These are phyloP conservation scores for Homarus gammarus DNA, from an alignment of 2,888 invertebrate genomes.

Conservation along the genomic window DNA sequence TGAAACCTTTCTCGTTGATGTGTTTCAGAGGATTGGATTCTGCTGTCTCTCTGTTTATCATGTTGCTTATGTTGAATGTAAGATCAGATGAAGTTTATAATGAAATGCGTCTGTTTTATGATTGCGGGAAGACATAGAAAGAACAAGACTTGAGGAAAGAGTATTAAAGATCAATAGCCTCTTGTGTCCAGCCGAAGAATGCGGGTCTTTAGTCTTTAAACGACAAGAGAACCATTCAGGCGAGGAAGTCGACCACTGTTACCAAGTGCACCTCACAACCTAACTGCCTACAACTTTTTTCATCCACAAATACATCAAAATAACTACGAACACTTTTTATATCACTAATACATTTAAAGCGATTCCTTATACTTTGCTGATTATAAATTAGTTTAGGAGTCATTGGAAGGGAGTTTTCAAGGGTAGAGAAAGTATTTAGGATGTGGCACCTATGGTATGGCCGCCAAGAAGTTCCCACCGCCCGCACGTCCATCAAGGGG, in stretches of 20 bases:
- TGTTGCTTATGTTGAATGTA: no score
- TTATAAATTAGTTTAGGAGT: no score
- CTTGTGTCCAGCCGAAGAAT: conserved; percentile 59
- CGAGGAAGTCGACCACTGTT: neutral
- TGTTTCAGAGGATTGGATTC: neutral
- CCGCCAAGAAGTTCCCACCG: conserved; percentile 26
- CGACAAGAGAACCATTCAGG: conserved; percentile 45
- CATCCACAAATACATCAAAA: no score
- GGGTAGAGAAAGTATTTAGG: neutral
- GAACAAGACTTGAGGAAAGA: neutral
- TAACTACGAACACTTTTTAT: no score
- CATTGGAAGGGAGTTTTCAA: no score
- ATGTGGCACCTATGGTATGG: neutral
- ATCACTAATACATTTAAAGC: no score
- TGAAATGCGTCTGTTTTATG: neutral
- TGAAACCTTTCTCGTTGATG: neutral
- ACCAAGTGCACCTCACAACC: neutral
- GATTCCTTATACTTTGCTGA: no score
- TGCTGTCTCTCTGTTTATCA: neutral
- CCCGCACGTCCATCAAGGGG: conserved; percentile 9
- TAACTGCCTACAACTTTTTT: neutral
- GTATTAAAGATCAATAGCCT: conserved; percentile 45
- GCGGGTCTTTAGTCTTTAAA: conserved; percentile 53
- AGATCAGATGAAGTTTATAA: no score
- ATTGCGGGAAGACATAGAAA: neutral